Base-by-base conservation (phyloP, 2,888 invertebrate species). In the Octonoba sinensis region DNA sequence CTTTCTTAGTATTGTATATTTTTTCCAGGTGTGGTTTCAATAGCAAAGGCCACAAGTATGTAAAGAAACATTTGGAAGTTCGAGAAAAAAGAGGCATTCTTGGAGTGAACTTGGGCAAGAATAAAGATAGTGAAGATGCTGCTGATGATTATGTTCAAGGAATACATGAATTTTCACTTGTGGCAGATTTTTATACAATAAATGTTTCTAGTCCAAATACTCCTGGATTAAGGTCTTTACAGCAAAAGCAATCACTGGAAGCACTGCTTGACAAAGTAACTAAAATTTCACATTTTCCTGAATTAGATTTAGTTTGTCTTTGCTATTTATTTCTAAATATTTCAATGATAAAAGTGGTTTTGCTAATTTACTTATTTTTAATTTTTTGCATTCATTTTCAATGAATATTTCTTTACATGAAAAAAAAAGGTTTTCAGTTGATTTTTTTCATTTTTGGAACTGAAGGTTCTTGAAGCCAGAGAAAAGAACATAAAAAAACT, bases 131-230 rank as follows among this genome's bases (percentile, higher is more conserved):
- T 0, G 87, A 89, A 36, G 92, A 95, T 89, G 92, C 95, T 0
- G 90, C 92, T 15, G 89, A 90, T 13, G 98, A 99, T 89, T 99
- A 97, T 88, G 91, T 93, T n/a, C 88, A 92, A 86, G 99, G 99
- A 12, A 92, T 99, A 0, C 89, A 92, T 83, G 92, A 91, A 86
- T 98, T 99, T 89, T 93, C 93, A 24, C 90, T 92, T 18, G 20
- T 67, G 15, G 96, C 97, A 1, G 97, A 99, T 89, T 99, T 99
- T 89, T 92, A 99, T 86, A 99, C 99, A 0, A 93, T 99, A 81
- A 99, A 99, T 89, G 91, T 99, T 4, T 97, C 97, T 87, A 96
- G 98, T 88, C 99, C 99, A 0, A 99, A 99, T 87, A 99, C 99
- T 0, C 95, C 96, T 1, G 97, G 97, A 0, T 90, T 99, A 67